Evolutionary conservation across 2,888 invertebrate genomes (phyloP).

Genomic region (Hofmannophila pseudospretella): DNA sequence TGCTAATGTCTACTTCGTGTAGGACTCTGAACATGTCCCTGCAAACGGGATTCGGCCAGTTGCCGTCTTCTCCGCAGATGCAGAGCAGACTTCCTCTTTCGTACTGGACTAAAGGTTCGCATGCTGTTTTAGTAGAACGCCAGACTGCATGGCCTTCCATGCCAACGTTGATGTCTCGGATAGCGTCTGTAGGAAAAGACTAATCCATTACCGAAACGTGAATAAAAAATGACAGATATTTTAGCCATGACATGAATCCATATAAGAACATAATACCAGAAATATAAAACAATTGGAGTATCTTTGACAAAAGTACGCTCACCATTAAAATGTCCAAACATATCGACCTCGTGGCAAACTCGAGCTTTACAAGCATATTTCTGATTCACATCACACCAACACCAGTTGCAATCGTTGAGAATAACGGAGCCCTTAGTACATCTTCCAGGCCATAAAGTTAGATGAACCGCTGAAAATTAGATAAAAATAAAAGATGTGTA

Average conservation of each 20-base stretch:
- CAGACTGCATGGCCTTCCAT: conserved; percentile 62
- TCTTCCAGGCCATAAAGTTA: conserved; percentile 31
- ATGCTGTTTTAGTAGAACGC: conserved; percentile 36
- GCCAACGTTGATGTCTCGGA: conserved; percentile 48
- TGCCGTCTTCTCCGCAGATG: conserved; percentile 51
- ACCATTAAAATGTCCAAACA: conserved; percentile 70
- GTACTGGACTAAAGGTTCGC: conserved; percentile 51
- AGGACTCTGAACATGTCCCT: conserved; percentile 50
- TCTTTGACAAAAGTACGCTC: too few relatives aligned
- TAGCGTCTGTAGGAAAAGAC: conserved; percentile 44
- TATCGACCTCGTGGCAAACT: conserved; percentile 43
- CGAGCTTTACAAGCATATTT: conserved; percentile 42
- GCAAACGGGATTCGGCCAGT: conserved; percentile 62
- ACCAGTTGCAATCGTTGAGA: conserved; percentile 66
- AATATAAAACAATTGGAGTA: too few relatives aligned
- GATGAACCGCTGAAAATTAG: conserved; percentile 32
- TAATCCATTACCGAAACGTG: too few relatives aligned
- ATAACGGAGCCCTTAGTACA: conserved; percentile 26
- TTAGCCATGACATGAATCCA: too few relatives aligned
- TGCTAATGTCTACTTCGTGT: conserved; percentile 36
- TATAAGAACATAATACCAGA: too few relatives aligned
- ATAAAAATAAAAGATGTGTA: too few relatives aligned
- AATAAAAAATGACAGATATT: too few relatives aligned
- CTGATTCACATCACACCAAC: conserved; percentile 31
- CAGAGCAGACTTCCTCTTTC: conserved; percentile 40